A percentile compares a stretch with the other conserved stretches of the same genome.
Conservation (phyloP, 2,113 vertebrate genomes). For the Erinaceus europaeus region DNA sequence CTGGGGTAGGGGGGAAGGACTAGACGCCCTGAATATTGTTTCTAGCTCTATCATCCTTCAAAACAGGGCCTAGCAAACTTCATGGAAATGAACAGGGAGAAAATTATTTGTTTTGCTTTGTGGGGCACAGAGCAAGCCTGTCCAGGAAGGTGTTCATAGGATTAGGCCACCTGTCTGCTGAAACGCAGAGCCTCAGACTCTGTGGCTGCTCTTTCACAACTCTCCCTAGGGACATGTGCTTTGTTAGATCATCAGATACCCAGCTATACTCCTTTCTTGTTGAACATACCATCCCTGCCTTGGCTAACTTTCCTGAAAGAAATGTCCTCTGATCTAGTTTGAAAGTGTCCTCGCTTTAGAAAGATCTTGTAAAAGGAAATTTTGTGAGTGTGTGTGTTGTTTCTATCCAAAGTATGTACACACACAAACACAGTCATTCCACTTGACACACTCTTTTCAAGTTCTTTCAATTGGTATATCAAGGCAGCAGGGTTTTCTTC, state of each 20-base stretch:
- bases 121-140: rapidly evolving
- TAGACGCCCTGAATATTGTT: neutral
- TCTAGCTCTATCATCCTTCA: neutral
- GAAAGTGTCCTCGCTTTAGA: neutral
- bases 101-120: neutral
- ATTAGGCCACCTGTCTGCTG: neutral
- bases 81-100: neutral
- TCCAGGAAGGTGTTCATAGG: neutral
- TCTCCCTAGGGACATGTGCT: neutral
- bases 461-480: neutral
- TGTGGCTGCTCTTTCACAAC: neutral
- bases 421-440: neutral
- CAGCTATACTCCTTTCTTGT: neutral
- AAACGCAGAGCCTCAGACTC: neutral
- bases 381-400: neutral
- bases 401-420: neutral
- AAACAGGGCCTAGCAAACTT: neutral
- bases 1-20: neutral
- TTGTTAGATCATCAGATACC: neutral
- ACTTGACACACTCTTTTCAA: neutral
- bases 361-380: neutral
- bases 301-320: neutral
- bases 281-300: neutral
- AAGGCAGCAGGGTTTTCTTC: neutral
- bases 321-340: neutral